These are phyloP conservation scores for Lycopodina hypogea DNA, from an alignment of 37 sponge, comb jelly and placozoan species.

Conservation along the genomic window DNA sequence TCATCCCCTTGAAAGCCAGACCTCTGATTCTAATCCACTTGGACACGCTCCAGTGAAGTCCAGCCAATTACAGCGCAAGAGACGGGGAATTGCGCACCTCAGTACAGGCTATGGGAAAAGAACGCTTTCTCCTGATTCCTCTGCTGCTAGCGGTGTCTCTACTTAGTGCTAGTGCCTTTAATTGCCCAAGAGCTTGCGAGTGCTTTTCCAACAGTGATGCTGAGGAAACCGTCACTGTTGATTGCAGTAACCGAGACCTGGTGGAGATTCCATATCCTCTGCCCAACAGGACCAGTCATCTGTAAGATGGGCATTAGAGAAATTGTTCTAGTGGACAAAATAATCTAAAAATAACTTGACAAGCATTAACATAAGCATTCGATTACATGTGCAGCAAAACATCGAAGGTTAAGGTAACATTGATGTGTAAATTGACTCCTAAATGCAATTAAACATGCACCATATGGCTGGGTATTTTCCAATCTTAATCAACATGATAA, in stretches of 20 bases:
- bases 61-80: no score
- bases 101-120: no score
- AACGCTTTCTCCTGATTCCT: not conserved
- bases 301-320: constrained; percentile 12
- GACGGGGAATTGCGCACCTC: no score
- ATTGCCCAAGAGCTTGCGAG: constrained; percentile 4
- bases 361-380: no score
- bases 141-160: not conserved
- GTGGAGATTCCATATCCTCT: constrained; percentile 13
- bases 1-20: no score
- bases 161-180: not conserved
- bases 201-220: constrained; percentile 15
- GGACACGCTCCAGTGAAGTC: no score
- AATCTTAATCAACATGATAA: no score
- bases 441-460: not conserved
- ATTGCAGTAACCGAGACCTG: constrained; percentile 27
- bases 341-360: not conserved
- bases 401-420: no score
- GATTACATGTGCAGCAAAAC: no score
- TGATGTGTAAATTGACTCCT: not conserved
- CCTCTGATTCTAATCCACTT: no score
- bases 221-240: constrained; percentile 21
- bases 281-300: constrained; percentile 30
- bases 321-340: not conserved
- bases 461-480: not conserved